phyloP scores from a whole-genome alignment of 2,888 invertebrate genomes.

The Caenorhabditis sinica region DNA sequence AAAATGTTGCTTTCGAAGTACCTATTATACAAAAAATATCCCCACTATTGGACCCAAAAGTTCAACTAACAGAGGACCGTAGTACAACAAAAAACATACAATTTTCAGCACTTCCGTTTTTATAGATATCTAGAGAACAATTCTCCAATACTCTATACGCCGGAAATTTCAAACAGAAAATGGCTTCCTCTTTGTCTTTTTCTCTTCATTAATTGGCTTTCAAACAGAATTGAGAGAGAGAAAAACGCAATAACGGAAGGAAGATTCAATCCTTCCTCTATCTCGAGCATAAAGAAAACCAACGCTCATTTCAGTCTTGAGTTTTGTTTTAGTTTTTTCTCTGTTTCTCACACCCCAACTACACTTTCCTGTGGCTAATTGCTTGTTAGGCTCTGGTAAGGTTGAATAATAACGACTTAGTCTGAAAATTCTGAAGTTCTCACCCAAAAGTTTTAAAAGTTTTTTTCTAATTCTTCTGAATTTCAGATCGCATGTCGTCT shows the following conservation, averaged over 20 bases:
- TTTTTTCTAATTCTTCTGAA: not conserved
- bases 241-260: not conserved
- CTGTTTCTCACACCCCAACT: not conserved
- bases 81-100: not conserved
- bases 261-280: slow-evolving; percentile 6
- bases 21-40: too few relatives aligned
- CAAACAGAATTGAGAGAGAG: not conserved
- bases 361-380: not conserved
- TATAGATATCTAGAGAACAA: too few relatives aligned
- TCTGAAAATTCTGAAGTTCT: not conserved
- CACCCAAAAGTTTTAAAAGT: not conserved
- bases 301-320: not conserved
- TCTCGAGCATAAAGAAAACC: not conserved
- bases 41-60: too few relatives aligned
- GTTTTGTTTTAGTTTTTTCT: not conserved
- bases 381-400: not conserved
- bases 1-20: too few relatives aligned
- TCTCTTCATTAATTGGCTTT: not conserved
- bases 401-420: not conserved
- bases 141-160: not conserved
- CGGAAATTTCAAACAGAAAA: not conserved
- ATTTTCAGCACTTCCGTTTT: too few relatives aligned
- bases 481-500: slow-evolving; percentile 75
- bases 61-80: too few relatives aligned
- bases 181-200: not conserved